These are phyloP conservation scores for Conus betulinus DNA, from an alignment of 1,140 invertebrate genomes.

Conservation along the genomic window DNA sequence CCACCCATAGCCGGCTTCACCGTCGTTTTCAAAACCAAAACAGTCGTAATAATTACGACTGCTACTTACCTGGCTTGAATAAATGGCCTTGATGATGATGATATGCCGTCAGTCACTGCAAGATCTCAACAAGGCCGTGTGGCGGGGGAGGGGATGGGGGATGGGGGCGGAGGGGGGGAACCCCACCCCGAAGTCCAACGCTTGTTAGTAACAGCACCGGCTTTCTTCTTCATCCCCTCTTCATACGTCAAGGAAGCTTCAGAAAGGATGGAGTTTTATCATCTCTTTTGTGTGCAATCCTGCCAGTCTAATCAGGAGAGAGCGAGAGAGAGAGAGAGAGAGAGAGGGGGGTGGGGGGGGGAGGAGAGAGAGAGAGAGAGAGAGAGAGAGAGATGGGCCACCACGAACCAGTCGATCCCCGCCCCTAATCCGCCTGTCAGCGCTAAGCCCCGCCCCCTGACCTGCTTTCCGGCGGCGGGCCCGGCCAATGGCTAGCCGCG, in stretches of 20 bases:
- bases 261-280: background rate
- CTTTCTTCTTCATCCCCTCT: background rate
- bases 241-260: background rate
- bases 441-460: slow-evolving; percentile 12
- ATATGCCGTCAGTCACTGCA: background rate
- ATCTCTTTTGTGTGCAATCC: background rate
- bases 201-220: background rate
- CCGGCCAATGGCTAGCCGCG: slow-evolving; percentile 24
- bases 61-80: background rate
- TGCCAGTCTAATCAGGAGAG: background rate
- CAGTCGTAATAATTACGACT: too few species aligned
- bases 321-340: background rate
- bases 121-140: background rate
- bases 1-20: too few species aligned
- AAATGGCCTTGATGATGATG: background rate
- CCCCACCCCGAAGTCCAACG: background rate
- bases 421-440: slow-evolving; percentile 12
- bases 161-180: too few species aligned
- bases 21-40: too few species aligned
- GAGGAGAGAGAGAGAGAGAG: background rate
- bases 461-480: background rate
- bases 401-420: background rate
- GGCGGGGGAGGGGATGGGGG: too few species aligned
- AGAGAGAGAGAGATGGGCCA: slow-evolving; percentile 17
- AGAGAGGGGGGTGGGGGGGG: background rate